These are phyloP conservation scores for Montipora cactus DNA, from an alignment of 64 coral and sea anemone genomes.

Conservation along the genomic window DNA sequence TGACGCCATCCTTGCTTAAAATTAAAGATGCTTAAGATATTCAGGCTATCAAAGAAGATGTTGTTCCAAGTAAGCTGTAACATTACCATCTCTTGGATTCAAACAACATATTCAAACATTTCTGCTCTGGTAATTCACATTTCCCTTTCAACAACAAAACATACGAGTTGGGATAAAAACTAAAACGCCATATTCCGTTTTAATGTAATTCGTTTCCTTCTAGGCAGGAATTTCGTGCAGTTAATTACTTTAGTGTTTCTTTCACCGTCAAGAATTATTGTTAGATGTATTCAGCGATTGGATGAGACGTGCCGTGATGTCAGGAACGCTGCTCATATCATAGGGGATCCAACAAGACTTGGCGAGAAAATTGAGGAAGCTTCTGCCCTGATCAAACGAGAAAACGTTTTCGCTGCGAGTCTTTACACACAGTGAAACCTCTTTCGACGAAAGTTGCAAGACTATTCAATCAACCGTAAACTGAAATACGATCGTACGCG, in stretches of 20 bases:
- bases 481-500: too few relatives aligned
- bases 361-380: conserved; percentile 96
- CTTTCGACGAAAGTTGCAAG: too few relatives aligned
- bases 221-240: neutral
- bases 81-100: too few relatives aligned
- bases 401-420: conserved; percentile 96
- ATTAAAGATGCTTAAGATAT: neutral
- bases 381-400: conserved; percentile 83
- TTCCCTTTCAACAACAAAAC: too few relatives aligned
- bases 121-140: too few relatives aligned
- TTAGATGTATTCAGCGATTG: conserved; percentile 94
- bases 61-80: too few relatives aligned
- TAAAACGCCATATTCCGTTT: too few relatives aligned
- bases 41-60: neutral
- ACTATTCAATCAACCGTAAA: too few relatives aligned
- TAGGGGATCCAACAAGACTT: conserved; percentile 80
- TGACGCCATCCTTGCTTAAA: too few relatives aligned
- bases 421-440: conserved; percentile 88
- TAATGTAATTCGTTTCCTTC: neutral
- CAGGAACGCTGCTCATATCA: conserved; percentile 84
- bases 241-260: neutral
- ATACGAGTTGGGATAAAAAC: too few relatives aligned
- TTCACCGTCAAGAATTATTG: conserved; percentile 79
- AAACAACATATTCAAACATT: too few relatives aligned
- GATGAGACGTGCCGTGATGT: conserved; percentile 90